Base-by-base conservation (phyloP, 2,888 invertebrate species). In the Chrysolina americana region DNA sequence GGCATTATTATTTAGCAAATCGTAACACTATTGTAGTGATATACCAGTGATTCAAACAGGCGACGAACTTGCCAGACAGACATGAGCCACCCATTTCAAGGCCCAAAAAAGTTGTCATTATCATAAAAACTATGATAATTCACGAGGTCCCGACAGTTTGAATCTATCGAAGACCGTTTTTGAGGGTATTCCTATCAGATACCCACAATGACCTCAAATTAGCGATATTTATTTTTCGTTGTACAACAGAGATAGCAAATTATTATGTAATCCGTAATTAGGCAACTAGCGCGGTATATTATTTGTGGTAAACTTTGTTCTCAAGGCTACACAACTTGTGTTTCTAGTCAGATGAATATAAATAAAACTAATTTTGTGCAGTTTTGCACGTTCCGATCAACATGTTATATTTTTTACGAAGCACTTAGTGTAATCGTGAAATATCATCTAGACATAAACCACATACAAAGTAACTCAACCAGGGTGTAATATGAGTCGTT, bases 211-310 rank as follows among this genome's bases (percentile, higher is more conserved):
- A 53, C 53, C 53, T 53, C 53, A 53, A 53, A 53, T 53, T 17
- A 53, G 17, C 53, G 53, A 17, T 53, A 53, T 53, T 53, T 19
- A 53, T 53, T 19, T 53, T 53, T 10, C 9, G 19, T 53, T 53
- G 17, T 19, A 53, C 53, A 53, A 19, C 53, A 11, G 19, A 53
- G 53, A 53, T 53, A 53, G 21, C 53, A 53, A 53, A 53, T 53
- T 17, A 17, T 53, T 53, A 53, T 53, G 19, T 53, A 53, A 53
- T 53, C 53, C 53, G 53, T 53, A 53, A 53, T 53, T 53, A 53
- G 53, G 19, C 53, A 53, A 53, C 11, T 53, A 10, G 53, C 53
- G n/a, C 53, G n/a, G 53, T 53, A 53, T 53, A 53, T 19, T 19
- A 19, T 19, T 19, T 53, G 19, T 53, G 53, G 53, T 53, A 53